Evolutionary conservation across 35 echinoderm and acorn worm genomes (phyloP).

Genomic region (Eucidaris tribuloides): DNA sequence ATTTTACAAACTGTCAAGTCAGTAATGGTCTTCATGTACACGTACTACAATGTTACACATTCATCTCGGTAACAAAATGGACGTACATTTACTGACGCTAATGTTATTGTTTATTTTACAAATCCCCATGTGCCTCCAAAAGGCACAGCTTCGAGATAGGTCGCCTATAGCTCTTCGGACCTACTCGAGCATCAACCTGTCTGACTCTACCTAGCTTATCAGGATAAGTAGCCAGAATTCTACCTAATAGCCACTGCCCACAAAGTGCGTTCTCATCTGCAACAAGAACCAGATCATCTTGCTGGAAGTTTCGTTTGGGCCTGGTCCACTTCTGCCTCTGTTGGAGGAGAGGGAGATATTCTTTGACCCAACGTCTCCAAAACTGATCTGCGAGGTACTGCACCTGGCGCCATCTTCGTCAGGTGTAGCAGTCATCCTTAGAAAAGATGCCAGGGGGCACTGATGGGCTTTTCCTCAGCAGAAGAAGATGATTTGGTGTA

Average conservation of each 20-base stretch:
- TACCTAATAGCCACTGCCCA: conserved; percentile 51
- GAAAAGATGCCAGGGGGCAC: conserved; percentile 30
- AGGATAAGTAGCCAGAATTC: conserved; percentile 44
- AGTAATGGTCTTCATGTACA: too few relatives aligned
- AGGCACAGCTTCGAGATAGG: conserved; percentile 64
- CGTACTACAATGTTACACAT: too few relatives aligned
- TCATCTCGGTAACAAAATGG: too few relatives aligned
- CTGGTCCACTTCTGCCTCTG: conserved; percentile 41
- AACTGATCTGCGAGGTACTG: conserved; percentile 56
- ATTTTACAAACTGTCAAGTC: too few relatives aligned
- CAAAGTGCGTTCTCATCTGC: conserved; percentile 20
- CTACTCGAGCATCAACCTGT: conserved; percentile 47
- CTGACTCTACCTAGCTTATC: conserved; percentile 48
- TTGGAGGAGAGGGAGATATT: conserved; percentile 69
- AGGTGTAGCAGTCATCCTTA: conserved; percentile 32
- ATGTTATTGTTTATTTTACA: too few relatives aligned
- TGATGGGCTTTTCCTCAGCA: conserved; percentile 19
- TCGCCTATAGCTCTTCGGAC: conserved; percentile 25
- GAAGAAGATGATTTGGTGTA: conserved; percentile 56
- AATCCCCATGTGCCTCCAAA: too few relatives aligned
- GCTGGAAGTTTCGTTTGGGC: conserved; percentile 28
- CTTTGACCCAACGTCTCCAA: conserved; percentile 50
- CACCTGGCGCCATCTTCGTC: conserved; percentile 27
- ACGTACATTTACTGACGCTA: too few relatives aligned
- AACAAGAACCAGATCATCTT: conserved; percentile 59